These are phyloP conservation scores for Heliconius hermathena DNA, from an alignment of 1,140 invertebrate genomes.

Conservation along the genomic window DNA sequence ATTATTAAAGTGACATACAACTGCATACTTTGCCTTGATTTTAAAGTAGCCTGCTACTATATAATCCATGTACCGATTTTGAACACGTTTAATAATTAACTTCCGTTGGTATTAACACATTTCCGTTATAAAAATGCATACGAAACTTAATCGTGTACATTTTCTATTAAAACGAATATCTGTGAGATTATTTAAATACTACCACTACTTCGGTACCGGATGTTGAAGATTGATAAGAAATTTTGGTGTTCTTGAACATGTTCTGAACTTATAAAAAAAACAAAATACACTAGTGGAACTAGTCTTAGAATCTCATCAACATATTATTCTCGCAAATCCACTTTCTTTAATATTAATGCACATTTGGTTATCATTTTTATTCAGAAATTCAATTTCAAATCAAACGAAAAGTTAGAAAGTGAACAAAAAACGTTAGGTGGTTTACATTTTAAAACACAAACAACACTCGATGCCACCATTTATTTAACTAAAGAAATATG, in stretches of 20 bases:
- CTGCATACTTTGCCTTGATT: neutral
- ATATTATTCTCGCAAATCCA: conserved; percentile 26
- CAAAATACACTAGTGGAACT: neutral
- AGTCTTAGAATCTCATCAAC: conserved; percentile 16
- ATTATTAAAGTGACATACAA: neutral
- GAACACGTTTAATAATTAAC: conserved; percentile 3
- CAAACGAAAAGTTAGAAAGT: neutral
- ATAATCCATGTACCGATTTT: neutral
- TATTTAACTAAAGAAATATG: neutral
- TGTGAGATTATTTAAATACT: neutral
- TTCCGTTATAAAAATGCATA: conserved; percentile 27
- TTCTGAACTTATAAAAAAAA: neutral
- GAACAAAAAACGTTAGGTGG: neutral
- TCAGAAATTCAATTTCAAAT: neutral
- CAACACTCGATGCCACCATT: neutral
- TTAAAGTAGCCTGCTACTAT: neutral
- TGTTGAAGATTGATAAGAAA: neutral
- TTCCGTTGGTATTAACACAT: conserved; percentile 32
- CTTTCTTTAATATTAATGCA: conserved; percentile 27
- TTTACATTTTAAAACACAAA: neutral
- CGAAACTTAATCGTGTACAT: neutral
- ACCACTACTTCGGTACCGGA: neutral
- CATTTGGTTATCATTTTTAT: conserved; percentile 12
- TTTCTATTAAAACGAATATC: neutral
- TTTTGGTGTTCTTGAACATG: neutral